Evolutionary conservation across 2,113 vertebrate genomes (phyloP), one percentile per base, ranked within the genome.

Genomic region (Melanerpes aurifrons): DNA sequence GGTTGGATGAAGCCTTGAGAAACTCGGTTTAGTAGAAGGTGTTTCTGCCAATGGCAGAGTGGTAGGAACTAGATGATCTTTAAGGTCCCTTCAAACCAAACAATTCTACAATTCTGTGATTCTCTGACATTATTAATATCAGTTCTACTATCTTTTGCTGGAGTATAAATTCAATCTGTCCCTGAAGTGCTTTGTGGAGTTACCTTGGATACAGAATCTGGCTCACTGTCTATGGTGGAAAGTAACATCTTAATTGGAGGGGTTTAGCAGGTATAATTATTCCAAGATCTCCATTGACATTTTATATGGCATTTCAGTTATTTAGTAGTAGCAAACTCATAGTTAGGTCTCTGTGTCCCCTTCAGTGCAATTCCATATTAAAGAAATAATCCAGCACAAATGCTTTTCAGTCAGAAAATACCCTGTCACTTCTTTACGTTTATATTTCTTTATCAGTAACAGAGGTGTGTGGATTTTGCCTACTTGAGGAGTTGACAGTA

Each of bases 161-260:
- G 28, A 85, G 11, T 47, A 43, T 31, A 74, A 66, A 68, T 79
- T 67, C 26, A 35, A 7, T 59, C 29, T 45, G 32, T 24, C 17
- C 80, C 31, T 57, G 35, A 59, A 0, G 1, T 26, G 15, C 31
- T 89, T 48, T 68, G 37, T 61, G 62, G 63, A 85, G 61, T 94
- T 94, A 89, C 48, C 12, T 20, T 86, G 89, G 72, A 80, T 92
- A 86, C 76, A 89, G 61, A 87, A 74, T 69, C 66, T 61, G 66
- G 12, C 82, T 73, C 26, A 37, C 43, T 77, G 72, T 93, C 84
- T 81, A 61, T 87, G 31, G 7, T 56, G 78, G 86, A 78, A 94
- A 92, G 59, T 61, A 82, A 87, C 57, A 43, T 62, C 37, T 82
- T 90, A 91, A 90, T 43, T 88, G 82, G 68, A 91, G 45, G 57